Conservation (phyloP, 2,888 invertebrate genomes). For the Lithosia quadra region DNA sequence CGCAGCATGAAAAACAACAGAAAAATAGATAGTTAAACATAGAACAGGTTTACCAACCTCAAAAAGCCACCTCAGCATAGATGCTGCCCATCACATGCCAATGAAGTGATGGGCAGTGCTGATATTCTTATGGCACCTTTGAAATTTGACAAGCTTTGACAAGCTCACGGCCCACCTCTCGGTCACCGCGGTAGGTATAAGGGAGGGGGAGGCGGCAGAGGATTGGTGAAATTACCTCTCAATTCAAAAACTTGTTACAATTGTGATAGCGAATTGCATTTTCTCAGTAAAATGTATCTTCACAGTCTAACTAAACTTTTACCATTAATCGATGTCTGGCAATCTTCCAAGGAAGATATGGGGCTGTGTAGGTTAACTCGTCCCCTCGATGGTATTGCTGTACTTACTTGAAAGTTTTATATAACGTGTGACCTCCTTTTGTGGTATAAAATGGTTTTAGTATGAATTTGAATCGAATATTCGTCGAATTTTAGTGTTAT, state of each 20-base stretch:
- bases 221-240: background rate
- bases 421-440: slow-evolving; percentile 8
- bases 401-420: background rate
- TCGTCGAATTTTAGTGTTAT: background rate
- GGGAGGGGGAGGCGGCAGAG: too few species aligned
- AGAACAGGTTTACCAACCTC: too few species aligned
- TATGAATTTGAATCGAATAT: background rate
- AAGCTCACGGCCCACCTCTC: too few species aligned
- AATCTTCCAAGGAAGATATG: slow-evolving; percentile 13
- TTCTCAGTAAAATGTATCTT: background rate
- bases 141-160: too few species aligned
- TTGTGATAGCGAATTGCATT: background rate
- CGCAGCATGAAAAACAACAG: too few species aligned
- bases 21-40: too few species aligned
- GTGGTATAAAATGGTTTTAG: background rate
- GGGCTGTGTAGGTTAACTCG: background rate
- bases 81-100: too few species aligned
- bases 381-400: background rate
- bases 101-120: too few species aligned
- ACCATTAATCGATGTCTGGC: slow-evolving; percentile 11
- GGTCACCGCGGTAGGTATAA: too few species aligned
- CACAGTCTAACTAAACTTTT: background rate
- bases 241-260: background rate
- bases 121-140: too few species aligned
- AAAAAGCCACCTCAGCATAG: too few species aligned